Evolutionary conservation across 2,113 vertebrate species (phyloP), one percentile per base, ranked within the genome.

Genomic region (Cavia aperea): DNA sequence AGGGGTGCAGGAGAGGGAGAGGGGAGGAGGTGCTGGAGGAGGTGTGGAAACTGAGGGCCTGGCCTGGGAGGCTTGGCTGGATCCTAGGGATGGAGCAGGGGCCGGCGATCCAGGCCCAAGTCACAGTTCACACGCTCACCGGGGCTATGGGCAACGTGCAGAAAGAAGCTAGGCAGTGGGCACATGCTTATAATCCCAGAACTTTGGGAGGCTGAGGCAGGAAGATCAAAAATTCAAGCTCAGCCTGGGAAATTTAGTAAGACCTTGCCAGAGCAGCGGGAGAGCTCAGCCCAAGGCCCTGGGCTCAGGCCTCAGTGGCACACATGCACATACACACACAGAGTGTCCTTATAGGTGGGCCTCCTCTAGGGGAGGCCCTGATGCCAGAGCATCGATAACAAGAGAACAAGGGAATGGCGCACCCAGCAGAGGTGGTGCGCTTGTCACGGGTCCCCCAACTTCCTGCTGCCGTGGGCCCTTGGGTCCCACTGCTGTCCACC

Each of bases 381-480:
- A 26, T 31, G 66, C 51, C 66, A n/a, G 81, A 11, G 60, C 43
- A 23, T 2, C 0, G 6, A 31, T 24, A 19, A 23, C 8, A 21
- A 26, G 43, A 33, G 29, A 56, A n/a, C 13, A 7, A 85, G 65
- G n/a, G 46, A 49, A 43, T 2, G 2, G 56, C 21, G 19, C n/a
- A 23, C 6, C 31, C 29, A 66, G n/a, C 24, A 24, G 33, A 13
- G 36, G 5, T 2, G 11, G 15, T 21, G 43, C 1, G 10, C 26
- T 43, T 68, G 63, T 68, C 2, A 0, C 36, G 5, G 43, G 68
- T 56, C 43, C 13, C 18, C 49, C 0, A 0, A 16, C 33, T 7
- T 11, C 23, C 62, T 29, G 18, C 73, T 11, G 0, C 79, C 36
- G 33, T 36, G 6, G 43, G 81, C 39, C 72, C 26, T 21, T 29